phyloP scores from a whole-genome alignment of 2,888 invertebrate species.

The Eupithecia tripunctaria region DNA sequence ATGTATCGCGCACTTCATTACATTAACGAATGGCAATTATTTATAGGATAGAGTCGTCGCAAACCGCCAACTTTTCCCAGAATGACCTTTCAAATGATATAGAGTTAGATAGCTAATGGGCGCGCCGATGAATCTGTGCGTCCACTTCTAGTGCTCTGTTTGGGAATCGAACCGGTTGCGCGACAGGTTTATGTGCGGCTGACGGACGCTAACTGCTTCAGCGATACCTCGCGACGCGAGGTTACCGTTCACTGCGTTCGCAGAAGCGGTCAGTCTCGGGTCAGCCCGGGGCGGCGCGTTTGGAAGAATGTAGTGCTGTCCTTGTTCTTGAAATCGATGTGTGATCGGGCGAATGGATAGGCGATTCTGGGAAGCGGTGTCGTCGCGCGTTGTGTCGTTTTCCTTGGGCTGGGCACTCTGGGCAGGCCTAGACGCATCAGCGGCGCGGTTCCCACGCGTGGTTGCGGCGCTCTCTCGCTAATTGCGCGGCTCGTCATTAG shows the following conservation, averaged over 20 bases:
- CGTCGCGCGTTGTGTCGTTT: conserved; percentile 13
- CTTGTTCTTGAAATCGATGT: conserved; percentile 17
- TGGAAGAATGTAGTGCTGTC: conserved; percentile 22
- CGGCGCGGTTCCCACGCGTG: conserved; percentile 22
- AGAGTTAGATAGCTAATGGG: conserved; percentile 41
- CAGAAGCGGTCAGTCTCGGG: conserved; percentile 47
- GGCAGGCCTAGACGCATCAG: background rate
- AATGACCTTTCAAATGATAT: conserved; percentile 50
- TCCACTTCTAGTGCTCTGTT: conserved; percentile 45
- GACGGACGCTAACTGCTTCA: conserved; percentile 54
- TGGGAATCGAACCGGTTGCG: conserved; percentile 55
- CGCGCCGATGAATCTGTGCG: conserved; percentile 48
- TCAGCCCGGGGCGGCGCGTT: conserved; percentile 17
- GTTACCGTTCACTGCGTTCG: conserved; percentile 46
- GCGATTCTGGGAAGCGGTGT: conserved; percentile 27
- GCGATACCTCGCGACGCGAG: background rate
- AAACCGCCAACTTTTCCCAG: conserved; percentile 44
- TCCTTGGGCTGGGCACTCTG: background rate
- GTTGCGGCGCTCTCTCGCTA: conserved; percentile 6
- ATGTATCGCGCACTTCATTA: conserved; percentile 59
- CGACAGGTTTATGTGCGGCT: conserved; percentile 68
- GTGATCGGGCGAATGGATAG: conserved; percentile 20
- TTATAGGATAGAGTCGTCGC: conserved; percentile 50
- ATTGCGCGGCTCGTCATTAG: conserved; percentile 19
- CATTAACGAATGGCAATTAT: conserved; percentile 60